Evolutionary conservation across 2,113 vertebrate genomes (phyloP).

Genomic region (Rhabdornis inornatus): DNA sequence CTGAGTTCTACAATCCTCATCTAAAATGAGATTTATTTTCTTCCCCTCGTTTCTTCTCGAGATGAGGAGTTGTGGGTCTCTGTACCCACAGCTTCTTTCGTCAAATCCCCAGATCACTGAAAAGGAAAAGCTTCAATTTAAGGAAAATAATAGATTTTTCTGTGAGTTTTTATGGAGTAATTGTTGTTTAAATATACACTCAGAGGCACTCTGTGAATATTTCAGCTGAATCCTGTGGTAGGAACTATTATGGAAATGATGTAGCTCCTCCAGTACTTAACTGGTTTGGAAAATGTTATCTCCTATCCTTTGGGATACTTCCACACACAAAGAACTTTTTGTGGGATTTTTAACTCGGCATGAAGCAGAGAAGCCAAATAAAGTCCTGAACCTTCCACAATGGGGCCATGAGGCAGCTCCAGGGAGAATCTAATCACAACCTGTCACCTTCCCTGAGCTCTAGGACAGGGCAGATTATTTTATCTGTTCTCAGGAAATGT

Average conservation of each 20-base stretch:
- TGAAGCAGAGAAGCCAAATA: background rate
- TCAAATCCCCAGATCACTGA: background rate
- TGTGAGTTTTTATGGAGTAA: background rate
- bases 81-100: background rate
- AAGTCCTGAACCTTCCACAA: background rate
- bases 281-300: background rate
- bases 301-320: background rate
- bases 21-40: background rate
- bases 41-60: background rate
- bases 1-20: background rate
- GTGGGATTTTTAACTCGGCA: background rate
- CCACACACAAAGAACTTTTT: background rate
- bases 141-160: background rate
- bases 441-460: background rate
- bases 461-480: background rate
- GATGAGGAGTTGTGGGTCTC: fast-evolving
- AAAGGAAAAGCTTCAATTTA: background rate
- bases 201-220: background rate
- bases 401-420: background rate
- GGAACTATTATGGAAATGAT: background rate
- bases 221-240: background rate
- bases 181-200: background rate
- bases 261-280: background rate
- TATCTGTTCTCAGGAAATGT: background rate
- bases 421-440: background rate